A percentile compares a stretch with the other conserved stretches of the same genome.
Conservation (phyloP, 1,140 invertebrate genomes). For the Heliothis virescens region DNA sequence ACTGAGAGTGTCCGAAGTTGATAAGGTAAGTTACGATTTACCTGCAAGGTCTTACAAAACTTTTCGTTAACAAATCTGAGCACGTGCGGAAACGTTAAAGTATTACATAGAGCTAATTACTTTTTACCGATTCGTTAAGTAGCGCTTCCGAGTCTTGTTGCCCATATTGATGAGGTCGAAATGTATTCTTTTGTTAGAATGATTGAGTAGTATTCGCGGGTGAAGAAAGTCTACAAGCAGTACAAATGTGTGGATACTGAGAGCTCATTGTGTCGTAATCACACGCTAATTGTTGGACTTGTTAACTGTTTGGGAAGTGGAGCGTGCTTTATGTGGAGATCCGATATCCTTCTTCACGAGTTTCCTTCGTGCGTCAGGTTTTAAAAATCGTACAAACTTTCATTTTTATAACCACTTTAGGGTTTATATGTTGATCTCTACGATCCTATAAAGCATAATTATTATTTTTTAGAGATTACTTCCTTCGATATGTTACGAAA, state of each 20-base stretch:
- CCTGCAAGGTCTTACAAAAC: neutral
- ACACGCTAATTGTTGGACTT: constrained; percentile 52
- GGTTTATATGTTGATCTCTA: too few relatives aligned
- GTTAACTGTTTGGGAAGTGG: constrained; percentile 44
- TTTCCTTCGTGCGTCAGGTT: neutral
- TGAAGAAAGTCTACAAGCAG: constrained; percentile 50
- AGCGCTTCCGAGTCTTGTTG: constrained; percentile 27
- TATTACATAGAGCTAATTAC: constrained; percentile 36
- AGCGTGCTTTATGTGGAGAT: constrained; percentile 34
- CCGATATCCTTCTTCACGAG: neutral
- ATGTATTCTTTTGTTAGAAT: constrained; percentile 46
- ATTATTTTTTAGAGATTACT: too few relatives aligned
- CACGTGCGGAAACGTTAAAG: constrained; percentile 12
- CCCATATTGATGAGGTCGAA: constrained; percentile 39
- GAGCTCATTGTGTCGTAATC: constrained; percentile 56
- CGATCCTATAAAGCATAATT: too few relatives aligned
- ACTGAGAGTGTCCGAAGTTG: constrained; percentile 75
- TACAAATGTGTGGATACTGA: constrained; percentile 54
- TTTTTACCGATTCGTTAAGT: constrained; percentile 40
- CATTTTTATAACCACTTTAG: too few relatives aligned
- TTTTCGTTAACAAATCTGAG: neutral
- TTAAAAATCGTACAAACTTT: neutral
- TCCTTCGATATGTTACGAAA: too few relatives aligned
- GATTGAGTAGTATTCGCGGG: constrained; percentile 11
- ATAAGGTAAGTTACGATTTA: constrained; percentile 74